These are phyloP conservation scores for Aplodontia rufa DNA, from an alignment of 2,113 vertebrate genomes.

Conservation along the genomic window DNA sequence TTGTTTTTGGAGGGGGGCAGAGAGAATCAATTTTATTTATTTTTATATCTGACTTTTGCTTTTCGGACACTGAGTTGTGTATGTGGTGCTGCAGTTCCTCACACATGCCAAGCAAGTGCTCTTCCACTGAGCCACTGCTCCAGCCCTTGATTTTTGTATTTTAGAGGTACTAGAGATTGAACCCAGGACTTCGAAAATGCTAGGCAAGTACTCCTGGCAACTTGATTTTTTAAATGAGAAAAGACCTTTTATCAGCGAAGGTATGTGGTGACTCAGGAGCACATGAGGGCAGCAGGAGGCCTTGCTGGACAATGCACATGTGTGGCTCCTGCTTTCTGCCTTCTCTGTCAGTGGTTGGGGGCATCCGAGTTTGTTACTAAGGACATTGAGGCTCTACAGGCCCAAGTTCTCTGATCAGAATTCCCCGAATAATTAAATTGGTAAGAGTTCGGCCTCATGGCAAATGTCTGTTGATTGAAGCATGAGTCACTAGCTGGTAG, in stretches of 20 bases:
- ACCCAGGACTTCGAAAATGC: no score
- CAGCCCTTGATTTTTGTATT: no score
- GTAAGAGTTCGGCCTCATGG: not conserved
- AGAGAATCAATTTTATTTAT: no score
- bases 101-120: no score
- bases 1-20: no score
- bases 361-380: not conserved
- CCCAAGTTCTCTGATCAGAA: not conserved
- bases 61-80: no score
- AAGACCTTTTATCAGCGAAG: not conserved
- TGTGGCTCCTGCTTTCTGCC: no score
- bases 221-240: not conserved
- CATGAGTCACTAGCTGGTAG: not conserved
- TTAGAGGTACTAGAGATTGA: no score
- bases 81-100: no score
- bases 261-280: not conserved
- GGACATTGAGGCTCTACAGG: not conserved
- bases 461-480: not conserved
- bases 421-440: not conserved
- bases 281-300: not conserved
- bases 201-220: no score
- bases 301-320: not conserved
- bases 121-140: no score
- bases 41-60: no score
- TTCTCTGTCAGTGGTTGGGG: not conserved